phyloP scores from a whole-genome alignment of 64 coral and sea anemone species.

The Trachythela sp. region DNA sequence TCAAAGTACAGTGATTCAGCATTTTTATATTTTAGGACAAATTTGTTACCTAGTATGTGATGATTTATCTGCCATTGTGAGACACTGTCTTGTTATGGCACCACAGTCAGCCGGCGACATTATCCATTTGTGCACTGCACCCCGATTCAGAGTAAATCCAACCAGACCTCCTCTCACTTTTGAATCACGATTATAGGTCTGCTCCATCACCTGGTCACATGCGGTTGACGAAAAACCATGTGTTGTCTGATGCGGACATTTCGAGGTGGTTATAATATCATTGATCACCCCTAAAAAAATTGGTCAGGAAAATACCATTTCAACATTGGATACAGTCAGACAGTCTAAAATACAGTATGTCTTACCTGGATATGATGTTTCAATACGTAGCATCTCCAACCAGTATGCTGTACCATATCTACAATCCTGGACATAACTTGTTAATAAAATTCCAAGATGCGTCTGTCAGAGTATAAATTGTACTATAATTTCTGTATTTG shows the following conservation, averaged over 20 bases:
- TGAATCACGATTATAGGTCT: slow-evolving; percentile 11
- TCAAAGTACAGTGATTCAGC: not conserved
- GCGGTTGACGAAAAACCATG: slow-evolving; percentile 20
- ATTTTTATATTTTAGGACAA: not conserved
- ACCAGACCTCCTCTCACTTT: slow-evolving; percentile 13
- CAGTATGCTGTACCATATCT: slow-evolving; percentile 12
- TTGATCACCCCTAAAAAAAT: not conserved
- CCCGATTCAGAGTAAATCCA: slow-evolving; percentile 10
- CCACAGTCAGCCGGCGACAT: not conserved
- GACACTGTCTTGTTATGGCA: slow-evolving; percentile 18
- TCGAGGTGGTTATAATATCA: not conserved
- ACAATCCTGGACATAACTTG: no score
- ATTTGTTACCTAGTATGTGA: slow-evolving; percentile 5
- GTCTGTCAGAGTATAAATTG: no score
- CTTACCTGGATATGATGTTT: not conserved
- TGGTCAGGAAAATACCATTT: not conserved
- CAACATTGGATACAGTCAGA: not conserved
- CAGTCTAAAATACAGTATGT: not conserved
- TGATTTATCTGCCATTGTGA: slow-evolving; percentile 3
- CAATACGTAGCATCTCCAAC: not conserved
- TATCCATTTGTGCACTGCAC: slow-evolving; percentile 14
- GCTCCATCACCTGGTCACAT: slow-evolving; percentile 30
- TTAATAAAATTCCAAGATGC: no score
- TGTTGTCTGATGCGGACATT: slow-evolving; percentile 14
- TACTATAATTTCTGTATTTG: no score